Evolutionary conservation across 2,113 vertebrate species (phyloP), one percentile per base, ranked within the genome.

Genomic region (Corythaeola cristata): DNA sequence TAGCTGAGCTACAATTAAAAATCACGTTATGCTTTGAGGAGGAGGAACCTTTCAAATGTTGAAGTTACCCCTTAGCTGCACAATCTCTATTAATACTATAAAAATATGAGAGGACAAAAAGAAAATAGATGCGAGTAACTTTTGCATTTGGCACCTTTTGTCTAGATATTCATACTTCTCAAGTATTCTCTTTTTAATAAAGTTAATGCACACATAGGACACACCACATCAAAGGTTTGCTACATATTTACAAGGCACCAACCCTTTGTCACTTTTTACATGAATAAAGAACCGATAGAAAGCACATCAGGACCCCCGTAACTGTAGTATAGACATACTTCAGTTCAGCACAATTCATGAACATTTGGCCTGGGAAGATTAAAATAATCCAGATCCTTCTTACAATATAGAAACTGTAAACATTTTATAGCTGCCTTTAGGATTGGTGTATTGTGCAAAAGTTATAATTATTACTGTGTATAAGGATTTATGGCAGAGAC

Each of bases 391-490:
- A 98, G 97, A 98, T 98, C 97, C 96, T 97, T 98, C 97, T 98
- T 98, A 98, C 96, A 86, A 98, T 97, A 97, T 98, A 98, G 97
- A 98, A 98, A 98, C 97, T 98, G 98, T 98, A 98, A 98, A 98
- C 98, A 98, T 98, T 98, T 98, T 98, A 99, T 99, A 99, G 99
- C 99, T 99, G 99, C 99, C 99, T 98, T 97, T 98, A 98, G 98
- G 98, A 98, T 98, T 98, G 98, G 98, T 98, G 98, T 98, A 98
- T 98, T 99, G 99, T 99, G 99, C 99, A 99, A 99, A 99, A 98
- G 98, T 98, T 98, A 98, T 98, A 86, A 97, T 98, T 98, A 98
- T 98, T 98, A 98, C 96, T 98, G 98, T 98, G 97, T 97, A 97
- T 97, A 97, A 97, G 97, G 97, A 97, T 98, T 98, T 96, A 98